Evolutionary conservation across 2,113 vertebrate species (phyloP).

Genomic region (Indicator maculatus): DNA sequence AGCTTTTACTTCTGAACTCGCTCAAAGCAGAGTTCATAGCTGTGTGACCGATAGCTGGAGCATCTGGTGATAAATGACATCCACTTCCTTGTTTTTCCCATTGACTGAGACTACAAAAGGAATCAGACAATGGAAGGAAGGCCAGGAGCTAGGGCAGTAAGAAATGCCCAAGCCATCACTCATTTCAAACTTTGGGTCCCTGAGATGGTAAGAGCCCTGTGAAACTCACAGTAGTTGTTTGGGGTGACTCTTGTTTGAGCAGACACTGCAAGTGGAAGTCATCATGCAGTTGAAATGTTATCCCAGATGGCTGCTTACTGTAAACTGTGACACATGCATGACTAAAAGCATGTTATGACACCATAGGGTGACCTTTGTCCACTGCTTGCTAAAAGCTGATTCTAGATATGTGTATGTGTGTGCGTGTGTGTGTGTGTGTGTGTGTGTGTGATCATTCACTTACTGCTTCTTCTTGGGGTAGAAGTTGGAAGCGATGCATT

Average conservation of each 20-base stretch:
- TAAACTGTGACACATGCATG: fast-evolving
- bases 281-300: not conserved
- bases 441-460: not conserved
- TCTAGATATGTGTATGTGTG: not conserved
- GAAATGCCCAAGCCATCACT: not conserved
- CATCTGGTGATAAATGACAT: not conserved
- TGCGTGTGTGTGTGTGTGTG: not conserved
- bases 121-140: not conserved
- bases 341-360: not conserved
- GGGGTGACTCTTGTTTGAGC: not conserved
- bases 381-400: fast-evolving
- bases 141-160: not conserved
- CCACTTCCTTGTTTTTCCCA: not conserved
- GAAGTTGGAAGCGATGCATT: not conserved
- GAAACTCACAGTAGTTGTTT: not conserved
- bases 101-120: not conserved
- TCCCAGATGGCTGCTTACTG: not conserved
- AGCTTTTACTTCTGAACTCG: not conserved
- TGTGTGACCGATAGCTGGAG: not conserved
- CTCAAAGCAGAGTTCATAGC: not conserved
- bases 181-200: not conserved
- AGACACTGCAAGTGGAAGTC: not conserved
- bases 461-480: not conserved
- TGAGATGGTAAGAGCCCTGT: not conserved
- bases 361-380: not conserved